Evolutionary conservation across 2,113 vertebrate species (phyloP).

Genomic region (Myrmophylax atrothorax): DNA sequence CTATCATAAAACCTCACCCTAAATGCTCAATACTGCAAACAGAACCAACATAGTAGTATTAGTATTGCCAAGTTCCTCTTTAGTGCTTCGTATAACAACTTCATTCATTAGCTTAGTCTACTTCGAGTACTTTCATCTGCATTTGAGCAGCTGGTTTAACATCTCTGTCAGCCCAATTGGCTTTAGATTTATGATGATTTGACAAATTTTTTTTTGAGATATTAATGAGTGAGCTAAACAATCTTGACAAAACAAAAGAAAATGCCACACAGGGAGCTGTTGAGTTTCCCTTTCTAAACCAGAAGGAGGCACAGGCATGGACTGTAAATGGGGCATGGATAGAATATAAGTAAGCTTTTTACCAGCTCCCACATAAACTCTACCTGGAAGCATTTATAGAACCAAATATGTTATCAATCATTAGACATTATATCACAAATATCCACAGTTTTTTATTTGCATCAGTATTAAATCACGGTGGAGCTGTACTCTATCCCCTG

Average conservation of each 20-base stretch:
- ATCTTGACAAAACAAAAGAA: neutral
- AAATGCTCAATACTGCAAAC: neutral
- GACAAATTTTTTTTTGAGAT: no score
- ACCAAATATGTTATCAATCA: neutral
- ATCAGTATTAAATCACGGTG: neutral
- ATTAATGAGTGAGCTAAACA: neutral
- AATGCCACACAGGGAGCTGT: neutral
- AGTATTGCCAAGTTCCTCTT: neutral
- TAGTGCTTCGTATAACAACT: neutral
- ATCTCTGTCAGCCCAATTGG: neutral
- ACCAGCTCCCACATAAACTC: neutral
- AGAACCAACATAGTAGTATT: neutral
- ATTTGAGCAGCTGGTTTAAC: neutral
- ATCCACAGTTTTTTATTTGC: neutral
- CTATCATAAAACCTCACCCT: neutral
- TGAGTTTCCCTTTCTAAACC: neutral
- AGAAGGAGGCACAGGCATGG: neutral
- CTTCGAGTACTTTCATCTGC: neutral
- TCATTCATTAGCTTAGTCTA: neutral
- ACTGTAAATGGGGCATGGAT: neutral
- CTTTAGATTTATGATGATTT: no score
- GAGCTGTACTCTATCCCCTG: neutral
- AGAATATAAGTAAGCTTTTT: neutral
- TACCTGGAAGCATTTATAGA: neutral
- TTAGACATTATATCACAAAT: neutral